Conservation (phyloP, 92 coral and sea anemone genomes). For the Epizoanthus stellaris region DNA sequence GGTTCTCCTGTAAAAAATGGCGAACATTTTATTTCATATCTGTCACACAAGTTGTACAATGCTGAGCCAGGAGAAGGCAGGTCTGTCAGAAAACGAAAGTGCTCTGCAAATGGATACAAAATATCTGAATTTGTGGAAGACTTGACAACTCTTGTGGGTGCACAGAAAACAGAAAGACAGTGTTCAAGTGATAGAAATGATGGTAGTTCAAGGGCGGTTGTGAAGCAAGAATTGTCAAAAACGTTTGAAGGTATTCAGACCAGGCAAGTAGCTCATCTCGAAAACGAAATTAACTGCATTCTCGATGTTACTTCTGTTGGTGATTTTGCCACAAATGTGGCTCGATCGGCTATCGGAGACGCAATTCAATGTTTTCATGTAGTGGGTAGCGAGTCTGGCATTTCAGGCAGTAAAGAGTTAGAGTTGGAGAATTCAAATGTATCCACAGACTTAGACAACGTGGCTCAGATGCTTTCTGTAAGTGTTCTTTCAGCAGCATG, state of each 20-base stretch:
- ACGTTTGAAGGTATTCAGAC: constrained; percentile 46
- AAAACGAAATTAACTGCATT: neutral
- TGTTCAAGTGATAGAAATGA: neutral
- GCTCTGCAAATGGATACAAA: constrained; percentile 32
- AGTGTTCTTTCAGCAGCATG: constrained; percentile 8
- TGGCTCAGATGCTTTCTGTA: constrained; percentile 21
- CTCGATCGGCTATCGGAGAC: constrained; percentile 50
- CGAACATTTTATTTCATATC: constrained; percentile 51
- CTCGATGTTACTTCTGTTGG: constrained; percentile 45
- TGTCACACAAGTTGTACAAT: constrained; percentile 41
- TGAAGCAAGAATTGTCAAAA: constrained; percentile 55
- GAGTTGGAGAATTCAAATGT: neutral
- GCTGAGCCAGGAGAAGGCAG: neutral
- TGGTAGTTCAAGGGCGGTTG: neutral
- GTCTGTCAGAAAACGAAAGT: neutral
- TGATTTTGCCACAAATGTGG: constrained; percentile 60
- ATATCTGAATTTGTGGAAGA: constrained; percentile 67
- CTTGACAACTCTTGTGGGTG: constrained; percentile 46
- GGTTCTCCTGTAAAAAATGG: constrained; percentile 72
- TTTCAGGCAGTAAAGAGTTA: neutral
- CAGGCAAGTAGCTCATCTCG: constrained; percentile 6
- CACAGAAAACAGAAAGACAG: constrained; percentile 35
- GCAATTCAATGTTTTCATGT: constrained; percentile 27
- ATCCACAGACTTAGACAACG: constrained; percentile 12
- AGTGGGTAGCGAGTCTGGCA: neutral